Evolutionary conservation across 1,140 invertebrate species (phyloP), one percentile per base, ranked within the genome.

Genomic region (Lepidurus couesii): DNA sequence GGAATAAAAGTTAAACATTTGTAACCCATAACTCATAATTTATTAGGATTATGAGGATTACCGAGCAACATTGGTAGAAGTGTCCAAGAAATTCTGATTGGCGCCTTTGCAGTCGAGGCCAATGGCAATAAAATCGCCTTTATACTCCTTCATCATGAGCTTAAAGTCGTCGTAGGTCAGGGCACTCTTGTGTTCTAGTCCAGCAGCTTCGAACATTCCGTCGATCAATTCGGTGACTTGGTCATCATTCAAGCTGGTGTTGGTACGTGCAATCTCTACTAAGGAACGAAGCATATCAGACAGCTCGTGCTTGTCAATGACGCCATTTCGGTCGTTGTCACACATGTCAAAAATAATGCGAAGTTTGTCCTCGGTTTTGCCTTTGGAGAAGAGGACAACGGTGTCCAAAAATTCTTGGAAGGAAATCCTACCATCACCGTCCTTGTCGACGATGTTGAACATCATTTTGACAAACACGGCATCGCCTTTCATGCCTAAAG

Each of bases 291-390:
- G 85, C 93, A 98, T 98, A 84, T 97, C 95, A 8, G 93, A 95
- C 4, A 98, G 87, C 84, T 99, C 97, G 34, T 43, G 77, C 83
- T 97, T 97, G 83, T 98, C 95, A 78, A 99, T 97, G 0, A 96
- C 93, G 0, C 96, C 97, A 82, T 96, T 97, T 5, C 94, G 89
- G 84, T 99, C 95, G 81, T 96, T 94, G 84, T 99, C 97, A 84
- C 97, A 99, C 98, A 99, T 99, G 83, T 98, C 95, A 83, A 99
- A 99, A 79, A 99, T 95, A 42, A 98, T 96, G 16, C 97, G 88
- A 13, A 99, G 85, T 84, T 99, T 99, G 82, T 99, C 96, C 82
- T 98, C 96, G 6, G 95, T 96, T 82, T 95, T 94, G 0, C 97
- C 97, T 74, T 92, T 86, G 4, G 87, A 85, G 78, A 88, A 87